Base-by-base conservation (phyloP, 1,140 invertebrate genomes). In the Fopius arisanus region DNA sequence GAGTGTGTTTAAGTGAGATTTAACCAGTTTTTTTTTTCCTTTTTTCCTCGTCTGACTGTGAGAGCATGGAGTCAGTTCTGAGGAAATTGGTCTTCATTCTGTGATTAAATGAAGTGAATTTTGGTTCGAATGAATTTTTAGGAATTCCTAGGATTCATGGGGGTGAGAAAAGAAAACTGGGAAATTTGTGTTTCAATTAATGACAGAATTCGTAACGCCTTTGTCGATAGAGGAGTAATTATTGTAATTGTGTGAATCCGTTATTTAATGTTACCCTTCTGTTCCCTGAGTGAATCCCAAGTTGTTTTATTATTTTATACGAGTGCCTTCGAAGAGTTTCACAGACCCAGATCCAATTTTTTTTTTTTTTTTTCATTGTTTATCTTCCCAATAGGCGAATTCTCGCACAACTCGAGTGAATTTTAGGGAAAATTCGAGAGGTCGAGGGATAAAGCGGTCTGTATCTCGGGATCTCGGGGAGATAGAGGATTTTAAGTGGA, bases 1-100 rank as follows among this genome's bases (percentile, higher is more conserved):
- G 12, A 82, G 84, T 84, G 83, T 86, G 85, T 86, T 78, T 82
- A 65, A 85, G 83, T 86, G 84, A 86, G 79, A 84, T 85, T 23
- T 85, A 84, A 86, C 82, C 76, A 82, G 78, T 19, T 68, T 68
- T 68, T 28, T 84, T 85, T 82, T 80, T 82, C 80, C 83, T 82
- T 84, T 84, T 82, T 82, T 5, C 33, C 12, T 12, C 29, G 7
- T 31, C n/a, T 59, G 54, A 59, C 54, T 59, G 23, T 26, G 54
- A 59, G 7, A n/a, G 84, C 83, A 85, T 86, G 84, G 81, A 80
- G 79, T 82, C 74, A 76, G 73, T 70, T 66, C 78, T 77, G 74
- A 73, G 75, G 78, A 78, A 37, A 79, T 78, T 74, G 75, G 77
- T 76, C 43, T 48, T 59, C 54, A 26, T 59, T 59, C 54, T 59